Evolutionary conservation across 1,140 invertebrate genomes (phyloP).

Genomic region (Atopsyche davidsoni): DNA sequence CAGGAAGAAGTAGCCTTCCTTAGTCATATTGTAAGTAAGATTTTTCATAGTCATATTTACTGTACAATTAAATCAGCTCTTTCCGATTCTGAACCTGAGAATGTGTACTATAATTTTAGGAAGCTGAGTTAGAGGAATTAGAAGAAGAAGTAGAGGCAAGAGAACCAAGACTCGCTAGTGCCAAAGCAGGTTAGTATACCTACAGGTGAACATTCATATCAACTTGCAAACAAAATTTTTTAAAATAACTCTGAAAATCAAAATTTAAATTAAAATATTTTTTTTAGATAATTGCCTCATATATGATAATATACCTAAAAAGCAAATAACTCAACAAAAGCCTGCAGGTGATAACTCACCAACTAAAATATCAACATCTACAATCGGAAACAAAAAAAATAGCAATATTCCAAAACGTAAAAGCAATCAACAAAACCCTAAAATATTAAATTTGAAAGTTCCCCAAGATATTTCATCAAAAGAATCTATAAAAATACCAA

Average conservation of each 20-base stretch:
- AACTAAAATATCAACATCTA: too few species aligned
- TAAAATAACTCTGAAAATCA: slow-evolving; percentile 1
- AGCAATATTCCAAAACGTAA: background rate
- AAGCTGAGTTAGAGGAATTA: slow-evolving; percentile 28
- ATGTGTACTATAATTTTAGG: too few species aligned
- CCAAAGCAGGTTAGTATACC: background rate
- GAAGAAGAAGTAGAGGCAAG: slow-evolving; percentile 29
- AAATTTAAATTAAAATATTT: background rate
- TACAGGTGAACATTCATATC: background rate
- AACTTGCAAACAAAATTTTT: slow-evolving; percentile 1
- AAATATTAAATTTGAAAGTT: background rate
- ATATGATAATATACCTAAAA: too few species aligned
- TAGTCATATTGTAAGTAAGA: slow-evolving; percentile 26
- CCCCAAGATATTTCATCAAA: background rate
- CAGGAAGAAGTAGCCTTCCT: slow-evolving; percentile 25
- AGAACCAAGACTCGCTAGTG: slow-evolving; percentile 12
- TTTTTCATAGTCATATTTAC: background rate
- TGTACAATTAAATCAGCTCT: too few species aligned
- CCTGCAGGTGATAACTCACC: too few species aligned
- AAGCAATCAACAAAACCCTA: background rate
- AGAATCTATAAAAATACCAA: background rate
- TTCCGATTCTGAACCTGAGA: too few species aligned
- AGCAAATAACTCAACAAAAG: too few species aligned
- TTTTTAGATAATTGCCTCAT: too few species aligned
- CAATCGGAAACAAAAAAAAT: background rate